Percentiles rank a stretch among this genome's conserved stretches.
Conservation (phyloP, 2,797 vertebrate genomes). For the Malacoraja senta region DNA sequence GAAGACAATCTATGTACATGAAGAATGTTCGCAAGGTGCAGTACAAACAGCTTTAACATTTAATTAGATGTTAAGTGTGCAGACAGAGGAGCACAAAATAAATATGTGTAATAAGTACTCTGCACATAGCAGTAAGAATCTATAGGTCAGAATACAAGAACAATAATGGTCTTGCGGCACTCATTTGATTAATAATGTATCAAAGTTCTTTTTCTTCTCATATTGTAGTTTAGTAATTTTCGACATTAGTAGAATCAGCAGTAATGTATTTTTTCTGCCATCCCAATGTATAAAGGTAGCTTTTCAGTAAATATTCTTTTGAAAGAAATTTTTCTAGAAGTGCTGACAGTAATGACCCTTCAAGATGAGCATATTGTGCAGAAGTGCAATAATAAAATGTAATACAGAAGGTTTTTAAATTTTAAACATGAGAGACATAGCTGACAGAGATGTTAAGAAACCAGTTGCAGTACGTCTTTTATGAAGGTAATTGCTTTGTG, state of each 20-base stretch:
- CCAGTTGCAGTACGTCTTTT: not conserved
- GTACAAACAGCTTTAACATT: constrained; percentile 34
- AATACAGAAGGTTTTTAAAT: not conserved
- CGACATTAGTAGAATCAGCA: not conserved
- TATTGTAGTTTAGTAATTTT: constrained; percentile 43
- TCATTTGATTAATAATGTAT: constrained; percentile 39
- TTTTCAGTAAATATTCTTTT: not conserved
- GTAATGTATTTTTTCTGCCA: not conserved
- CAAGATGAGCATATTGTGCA: not conserved
- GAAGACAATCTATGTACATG: not conserved
- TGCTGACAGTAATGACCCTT: not conserved
- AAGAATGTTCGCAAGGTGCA: not conserved
- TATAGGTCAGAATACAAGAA: constrained; percentile 42
- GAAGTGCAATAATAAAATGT: not conserved
- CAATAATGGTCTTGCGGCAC: constrained; percentile 34
- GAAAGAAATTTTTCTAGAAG: not conserved
- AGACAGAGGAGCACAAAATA: constrained; percentile 26
- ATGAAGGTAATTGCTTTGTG: not conserved
- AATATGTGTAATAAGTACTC: constrained; percentile 22
- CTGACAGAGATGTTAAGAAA: not conserved
- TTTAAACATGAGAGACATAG: not conserved
- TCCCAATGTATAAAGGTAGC: not conserved
- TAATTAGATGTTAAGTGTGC: constrained; percentile 28
- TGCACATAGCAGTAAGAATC: constrained; percentile 11
- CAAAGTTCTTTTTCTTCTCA: constrained; percentile 42